A percentile compares a stretch with the other conserved stretches of the same genome.
These are phyloP conservation scores for Callinectes sapidus DNA, from an alignment of 2,888 invertebrate species.

Conservation along the genomic window DNA sequence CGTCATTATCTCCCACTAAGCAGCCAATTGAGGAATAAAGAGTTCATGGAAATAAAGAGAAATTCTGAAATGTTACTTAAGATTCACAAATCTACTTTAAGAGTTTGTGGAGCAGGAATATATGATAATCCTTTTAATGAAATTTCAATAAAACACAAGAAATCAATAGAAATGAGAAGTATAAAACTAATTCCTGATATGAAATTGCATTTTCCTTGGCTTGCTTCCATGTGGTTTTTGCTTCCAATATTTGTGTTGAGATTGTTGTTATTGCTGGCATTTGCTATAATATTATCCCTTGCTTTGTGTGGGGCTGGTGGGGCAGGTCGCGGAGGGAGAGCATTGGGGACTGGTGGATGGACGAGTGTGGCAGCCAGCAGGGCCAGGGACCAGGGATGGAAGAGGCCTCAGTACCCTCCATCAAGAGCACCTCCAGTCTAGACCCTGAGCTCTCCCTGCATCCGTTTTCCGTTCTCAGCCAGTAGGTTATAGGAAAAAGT, in stretches of 20 bases:
- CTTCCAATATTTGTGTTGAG: not conserved
- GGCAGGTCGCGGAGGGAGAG: constrained; percentile 65
- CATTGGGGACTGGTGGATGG: constrained; percentile 63
- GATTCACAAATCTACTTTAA: too few species aligned
- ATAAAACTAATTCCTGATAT: too few species aligned
- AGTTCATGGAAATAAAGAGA: too few species aligned
- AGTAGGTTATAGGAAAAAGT: constrained; percentile 44
- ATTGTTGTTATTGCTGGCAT: not conserved
- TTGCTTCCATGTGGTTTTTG: not conserved
- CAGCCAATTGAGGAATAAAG: too few species aligned
- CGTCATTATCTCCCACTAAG: too few species aligned
- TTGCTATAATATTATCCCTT: not conserved
- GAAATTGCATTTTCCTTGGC: not conserved
- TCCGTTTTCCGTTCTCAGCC: constrained; percentile 62
- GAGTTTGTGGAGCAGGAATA: too few species aligned
- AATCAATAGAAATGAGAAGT: too few species aligned
- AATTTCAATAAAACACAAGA: too few species aligned
- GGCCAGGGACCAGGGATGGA: constrained; percentile 49
- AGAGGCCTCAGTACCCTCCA: constrained; percentile 62
- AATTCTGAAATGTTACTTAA: too few species aligned
- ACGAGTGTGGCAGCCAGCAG: constrained; percentile 52
- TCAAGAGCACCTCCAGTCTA: constrained; percentile 64
- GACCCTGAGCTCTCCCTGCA: constrained; percentile 64
- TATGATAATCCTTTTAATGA: too few species aligned
- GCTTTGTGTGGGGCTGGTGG: not conserved